phyloP scores from a whole-genome alignment of 2,113 vertebrate genomes.

The Hoplias malabaricus region DNA sequence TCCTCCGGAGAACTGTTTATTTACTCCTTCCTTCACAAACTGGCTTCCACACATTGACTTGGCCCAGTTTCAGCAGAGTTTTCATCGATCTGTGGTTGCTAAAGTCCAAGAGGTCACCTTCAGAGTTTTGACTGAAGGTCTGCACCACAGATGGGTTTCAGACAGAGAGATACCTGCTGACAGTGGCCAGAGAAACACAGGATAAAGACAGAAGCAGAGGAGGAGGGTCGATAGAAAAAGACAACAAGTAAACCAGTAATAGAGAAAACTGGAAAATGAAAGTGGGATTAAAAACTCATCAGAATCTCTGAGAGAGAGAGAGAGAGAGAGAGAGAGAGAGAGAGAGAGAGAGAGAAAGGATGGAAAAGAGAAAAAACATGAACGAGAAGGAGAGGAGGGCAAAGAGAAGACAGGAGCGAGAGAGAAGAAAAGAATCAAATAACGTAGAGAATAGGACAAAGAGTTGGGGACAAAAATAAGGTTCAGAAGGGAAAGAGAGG shows the following conservation, averaged over 20 bases:
- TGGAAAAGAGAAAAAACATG: too few species aligned
- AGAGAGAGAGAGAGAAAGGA: too few species aligned
- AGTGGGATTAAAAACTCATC: too few species aligned
- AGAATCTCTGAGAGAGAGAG: background rate
- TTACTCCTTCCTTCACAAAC: background rate
- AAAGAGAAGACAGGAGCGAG: background rate
- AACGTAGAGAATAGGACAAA: too few species aligned
- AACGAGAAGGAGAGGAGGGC: background rate
- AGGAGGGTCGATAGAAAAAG: background rate
- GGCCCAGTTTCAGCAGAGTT: background rate
- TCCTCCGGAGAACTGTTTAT: background rate
- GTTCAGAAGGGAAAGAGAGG: too few species aligned
- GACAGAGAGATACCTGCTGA: background rate
- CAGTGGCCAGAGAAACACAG: background rate
- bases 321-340: background rate
- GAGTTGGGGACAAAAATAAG: too few species aligned
- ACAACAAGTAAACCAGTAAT: too few species aligned
- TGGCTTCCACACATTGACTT: background rate
- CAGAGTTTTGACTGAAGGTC: background rate
- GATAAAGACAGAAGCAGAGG: background rate
- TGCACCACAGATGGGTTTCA: background rate
- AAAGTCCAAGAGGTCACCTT: background rate
- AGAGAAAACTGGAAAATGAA: background rate
- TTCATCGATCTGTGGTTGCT: background rate
- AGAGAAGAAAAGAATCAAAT: too few species aligned